phyloP scores from a whole-genome alignment of 2,888 invertebrate genomes.

The Pammene aurita region DNA sequence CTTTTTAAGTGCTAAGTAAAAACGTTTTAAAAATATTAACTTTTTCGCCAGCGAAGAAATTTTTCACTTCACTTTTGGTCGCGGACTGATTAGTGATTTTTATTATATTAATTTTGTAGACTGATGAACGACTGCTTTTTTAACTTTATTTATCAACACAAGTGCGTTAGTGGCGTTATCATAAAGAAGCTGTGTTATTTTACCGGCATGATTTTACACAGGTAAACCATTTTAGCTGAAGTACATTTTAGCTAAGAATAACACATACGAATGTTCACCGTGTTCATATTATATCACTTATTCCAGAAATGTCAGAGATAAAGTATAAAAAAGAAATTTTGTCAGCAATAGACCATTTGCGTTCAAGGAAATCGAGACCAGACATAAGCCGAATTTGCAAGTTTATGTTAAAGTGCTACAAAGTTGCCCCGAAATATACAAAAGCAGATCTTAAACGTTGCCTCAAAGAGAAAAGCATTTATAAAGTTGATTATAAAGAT shows the following conservation, averaged over 20 bases:
- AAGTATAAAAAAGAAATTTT: constrained; percentile 89
- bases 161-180: constrained; percentile 4
- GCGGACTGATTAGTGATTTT: too few species aligned
- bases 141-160: background rate
- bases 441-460: constrained; percentile 89
- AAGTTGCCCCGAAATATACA: constrained; percentile 87
- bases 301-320: constrained; percentile 84
- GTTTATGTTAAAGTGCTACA: constrained; percentile 89
- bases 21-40: constrained; percentile 3
- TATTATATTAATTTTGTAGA: too few species aligned
- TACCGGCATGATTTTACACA: constrained; percentile 75
- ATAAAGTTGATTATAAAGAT: constrained; percentile 94
- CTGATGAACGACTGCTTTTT: background rate
- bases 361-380: constrained; percentile 92
- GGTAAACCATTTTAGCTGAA: constrained; percentile 53
- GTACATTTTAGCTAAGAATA: background rate
- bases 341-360: constrained; percentile 92
- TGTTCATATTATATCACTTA: constrained; percentile 42
- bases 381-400: constrained; percentile 92
- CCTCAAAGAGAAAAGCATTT: constrained; percentile 88
- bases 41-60: background rate
- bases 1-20: background rate
- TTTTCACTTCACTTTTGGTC: too few species aligned
- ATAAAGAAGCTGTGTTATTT: constrained; percentile 47
- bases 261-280: background rate